Conservation (phyloP, 2,113 vertebrate species). For the rat (Rattus norvegicus) region GRCr8 NC_086022.1:63535001-63535500, state of each 20-base stretch:
- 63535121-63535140: conserved; percentile 53
- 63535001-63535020: not conserved
- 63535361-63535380: not conserved
- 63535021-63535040: conserved; percentile 26
- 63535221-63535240: not conserved
- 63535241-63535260: not conserved
- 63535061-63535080: conserved; percentile 57
- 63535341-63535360: not conserved
- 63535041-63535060: not conserved
- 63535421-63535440: not conserved
- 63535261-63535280: not conserved
- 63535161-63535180: not conserved
- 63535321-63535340: not conserved
- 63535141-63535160: conserved; percentile 33
- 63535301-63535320: not conserved
- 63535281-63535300: not conserved
- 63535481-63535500: not conserved
- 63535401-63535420: not conserved
- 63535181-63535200: not conserved
- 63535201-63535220: not conserved
- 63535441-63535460: not conserved
- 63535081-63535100: conserved; percentile 59
- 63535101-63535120: conserved; percentile 48
- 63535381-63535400: not conserved
- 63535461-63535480: not conserved